These are phyloP conservation scores for Alosa sapidissima DNA, from an alignment of 2,797 vertebrate species.

Conservation along the genomic window DNA sequence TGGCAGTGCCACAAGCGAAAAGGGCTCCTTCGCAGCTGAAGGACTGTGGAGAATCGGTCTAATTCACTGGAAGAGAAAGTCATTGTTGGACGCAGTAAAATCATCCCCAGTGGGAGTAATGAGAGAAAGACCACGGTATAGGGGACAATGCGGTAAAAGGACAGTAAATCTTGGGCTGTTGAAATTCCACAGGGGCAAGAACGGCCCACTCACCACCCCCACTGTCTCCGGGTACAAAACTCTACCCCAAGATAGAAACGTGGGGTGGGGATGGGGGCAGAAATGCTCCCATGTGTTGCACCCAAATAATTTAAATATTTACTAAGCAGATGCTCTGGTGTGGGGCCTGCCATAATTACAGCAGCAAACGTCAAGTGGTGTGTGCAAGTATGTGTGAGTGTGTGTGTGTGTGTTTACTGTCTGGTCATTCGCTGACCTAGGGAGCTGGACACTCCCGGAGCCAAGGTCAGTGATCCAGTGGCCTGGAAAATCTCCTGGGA, in stretches of 20 bases:
- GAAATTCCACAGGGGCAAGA: not conserved
- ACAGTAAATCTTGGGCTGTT: slow-evolving; percentile 41
- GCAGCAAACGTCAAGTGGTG: not conserved
- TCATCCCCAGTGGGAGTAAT: slow-evolving; percentile 59
- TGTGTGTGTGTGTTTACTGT: slow-evolving; percentile 31
- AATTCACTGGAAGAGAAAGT: slow-evolving; percentile 62
- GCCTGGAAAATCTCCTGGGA: slow-evolving; percentile 63
- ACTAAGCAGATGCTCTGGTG: not conserved
- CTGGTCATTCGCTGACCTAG: slow-evolving; percentile 54
- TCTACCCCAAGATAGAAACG: not conserved
- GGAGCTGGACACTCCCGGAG: slow-evolving; percentile 54
- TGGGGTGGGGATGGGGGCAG: not conserved
- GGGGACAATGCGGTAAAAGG: slow-evolving; percentile 50
- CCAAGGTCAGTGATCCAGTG: slow-evolving; percentile 62
- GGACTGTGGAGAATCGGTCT: slow-evolving; percentile 62
- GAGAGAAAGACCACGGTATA: slow-evolving; percentile 39
- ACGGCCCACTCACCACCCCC: not conserved
- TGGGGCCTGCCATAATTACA: not conserved
- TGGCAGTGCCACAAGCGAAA: slow-evolving; percentile 39
- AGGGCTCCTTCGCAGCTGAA: slow-evolving; percentile 38
- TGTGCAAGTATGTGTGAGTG: too few relatives aligned
- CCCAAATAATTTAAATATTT: not conserved
- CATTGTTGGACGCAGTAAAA: slow-evolving; percentile 60
- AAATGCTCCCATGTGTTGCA: not conserved
- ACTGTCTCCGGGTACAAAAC: slow-evolving; percentile 10